phyloP scores from a whole-genome alignment of 2,797 vertebrate species.

The Neosilurus mollespiculum region DNA sequence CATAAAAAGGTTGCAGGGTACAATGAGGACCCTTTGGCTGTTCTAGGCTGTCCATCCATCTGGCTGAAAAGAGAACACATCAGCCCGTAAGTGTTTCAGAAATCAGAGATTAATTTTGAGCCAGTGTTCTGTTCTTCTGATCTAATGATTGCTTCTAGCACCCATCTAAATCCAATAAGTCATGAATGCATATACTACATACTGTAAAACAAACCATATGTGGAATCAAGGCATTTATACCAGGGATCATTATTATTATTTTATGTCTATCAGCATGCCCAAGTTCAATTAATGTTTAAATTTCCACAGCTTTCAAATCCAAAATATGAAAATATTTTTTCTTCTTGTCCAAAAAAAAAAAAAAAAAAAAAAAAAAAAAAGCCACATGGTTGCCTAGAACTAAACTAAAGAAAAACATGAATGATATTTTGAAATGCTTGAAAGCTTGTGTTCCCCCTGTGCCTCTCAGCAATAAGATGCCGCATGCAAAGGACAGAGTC shows the following conservation, averaged over 20 bases:
- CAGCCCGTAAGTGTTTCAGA: constrained; percentile 11
- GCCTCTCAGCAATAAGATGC: constrained; percentile 31
- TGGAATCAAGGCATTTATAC: constrained; percentile 15
- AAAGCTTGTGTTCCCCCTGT: constrained; percentile 29
- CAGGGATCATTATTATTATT: constrained; percentile 1
- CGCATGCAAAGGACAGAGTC: constrained; percentile 38
- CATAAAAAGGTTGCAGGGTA: not conserved
- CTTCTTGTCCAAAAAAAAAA: not conserved
- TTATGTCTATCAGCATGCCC: constrained; percentile 7
- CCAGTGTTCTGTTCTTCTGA: not conserved
- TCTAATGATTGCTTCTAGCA: constrained; percentile 19
- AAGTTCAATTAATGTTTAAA: not conserved
- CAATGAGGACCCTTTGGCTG: not conserved
- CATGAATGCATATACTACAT: constrained; percentile 22
- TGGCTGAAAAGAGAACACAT: constrained; percentile 18
- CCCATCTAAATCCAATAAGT: constrained; percentile 32
- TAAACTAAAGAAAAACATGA: constrained; percentile 17
- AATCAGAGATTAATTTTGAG: constrained; percentile 34
- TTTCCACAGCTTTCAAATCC: not conserved
- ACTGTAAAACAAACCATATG: constrained; percentile 7
- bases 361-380: not conserved
- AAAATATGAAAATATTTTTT: not conserved
- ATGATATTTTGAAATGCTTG: constrained; percentile 34
- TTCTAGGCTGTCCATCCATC: constrained; percentile 4
- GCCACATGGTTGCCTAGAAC: not conserved